Conservation (phyloP, 37 sponge, comb jelly and placozoan genomes). For the Spongilla lacustris region DNA sequence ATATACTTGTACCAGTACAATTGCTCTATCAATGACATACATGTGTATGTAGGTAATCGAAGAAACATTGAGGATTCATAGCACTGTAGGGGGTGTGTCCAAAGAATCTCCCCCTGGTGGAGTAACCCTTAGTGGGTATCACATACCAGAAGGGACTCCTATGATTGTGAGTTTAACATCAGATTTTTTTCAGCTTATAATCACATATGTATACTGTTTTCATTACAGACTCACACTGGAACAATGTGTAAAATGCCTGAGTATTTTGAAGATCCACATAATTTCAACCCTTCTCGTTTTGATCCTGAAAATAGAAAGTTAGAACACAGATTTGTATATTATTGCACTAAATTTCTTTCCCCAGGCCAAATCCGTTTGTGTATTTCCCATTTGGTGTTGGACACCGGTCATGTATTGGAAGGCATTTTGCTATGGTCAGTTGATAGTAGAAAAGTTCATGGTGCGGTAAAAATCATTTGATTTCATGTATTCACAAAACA, state of each 20-base stretch:
- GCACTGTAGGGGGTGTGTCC: background rate
- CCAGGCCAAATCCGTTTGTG: conserved; percentile 27
- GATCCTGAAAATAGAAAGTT: conserved; percentile 7
- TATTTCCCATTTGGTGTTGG: conserved; percentile 38
- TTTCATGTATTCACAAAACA: background rate
- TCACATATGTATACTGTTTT: too few relatives aligned
- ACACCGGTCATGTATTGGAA: conserved; percentile 33
- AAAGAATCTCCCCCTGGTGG: conserved; percentile 1
- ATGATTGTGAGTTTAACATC: background rate
- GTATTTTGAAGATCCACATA: conserved; percentile 3
- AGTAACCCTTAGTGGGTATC: background rate
- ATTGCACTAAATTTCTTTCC: background rate
- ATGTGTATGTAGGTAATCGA: background rate
- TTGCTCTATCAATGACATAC: too few relatives aligned
- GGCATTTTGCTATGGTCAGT: conserved; percentile 40
- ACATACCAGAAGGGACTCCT: conserved; percentile 2
- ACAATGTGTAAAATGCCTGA: background rate
- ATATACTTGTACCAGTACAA: too few relatives aligned
- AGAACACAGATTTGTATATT: background rate
- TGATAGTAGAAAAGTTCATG: background rate
- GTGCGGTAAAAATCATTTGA: too few relatives aligned
- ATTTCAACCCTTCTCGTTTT: background rate
- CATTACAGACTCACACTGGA: background rate
- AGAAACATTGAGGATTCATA: background rate
- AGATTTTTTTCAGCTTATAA: background rate